Conservation (phyloP, 2,888 invertebrate species). For the Protophormia terraenovae region DNA sequence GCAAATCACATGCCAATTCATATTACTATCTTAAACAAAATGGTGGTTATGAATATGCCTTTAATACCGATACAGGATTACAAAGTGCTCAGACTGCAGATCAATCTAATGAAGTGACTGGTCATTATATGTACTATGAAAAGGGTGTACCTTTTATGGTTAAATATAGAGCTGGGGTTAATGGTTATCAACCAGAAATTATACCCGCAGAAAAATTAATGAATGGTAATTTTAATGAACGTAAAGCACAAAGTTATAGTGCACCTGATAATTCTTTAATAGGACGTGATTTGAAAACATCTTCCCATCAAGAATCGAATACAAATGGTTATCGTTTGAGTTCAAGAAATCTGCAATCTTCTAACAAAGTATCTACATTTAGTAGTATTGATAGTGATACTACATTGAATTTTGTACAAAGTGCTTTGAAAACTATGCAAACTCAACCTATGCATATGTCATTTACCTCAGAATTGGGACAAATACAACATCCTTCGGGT, state of each 20-base stretch:
- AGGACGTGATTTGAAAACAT: slow-evolving; percentile 7
- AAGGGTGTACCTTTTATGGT: slow-evolving; percentile 67
- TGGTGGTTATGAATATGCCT: slow-evolving; percentile 79
- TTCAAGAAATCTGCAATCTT: neutral
- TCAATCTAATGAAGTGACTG: slow-evolving; percentile 69
- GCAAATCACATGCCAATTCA: slow-evolving; percentile 52
- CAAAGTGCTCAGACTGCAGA: slow-evolving; percentile 77
- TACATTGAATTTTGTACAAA: slow-evolving; percentile 69
- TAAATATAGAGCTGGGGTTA: slow-evolving; percentile 66
- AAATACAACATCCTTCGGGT: slow-evolving; percentile 20
- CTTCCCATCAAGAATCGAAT: neutral
- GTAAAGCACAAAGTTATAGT: neutral
- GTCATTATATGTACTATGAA: slow-evolving; percentile 70
- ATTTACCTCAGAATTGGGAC: slow-evolving; percentile 48
- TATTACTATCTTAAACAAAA: slow-evolving; percentile 70
- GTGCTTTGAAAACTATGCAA: slow-evolving; percentile 69
- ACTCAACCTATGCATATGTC: slow-evolving; percentile 57
- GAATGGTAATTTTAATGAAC: slow-evolving; percentile 26
- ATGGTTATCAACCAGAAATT: slow-evolving; percentile 68
- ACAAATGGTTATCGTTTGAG: slow-evolving; percentile 28
- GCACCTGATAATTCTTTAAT: slow-evolving; percentile 2
- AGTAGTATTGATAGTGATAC: slow-evolving; percentile 35
- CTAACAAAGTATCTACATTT: slow-evolving; percentile 39
- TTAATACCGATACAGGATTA: slow-evolving; percentile 79
- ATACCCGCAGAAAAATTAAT: slow-evolving; percentile 48